Conservation (phyloP, 2,797 vertebrate genomes). For the Corythornis leucogaster region DNA sequence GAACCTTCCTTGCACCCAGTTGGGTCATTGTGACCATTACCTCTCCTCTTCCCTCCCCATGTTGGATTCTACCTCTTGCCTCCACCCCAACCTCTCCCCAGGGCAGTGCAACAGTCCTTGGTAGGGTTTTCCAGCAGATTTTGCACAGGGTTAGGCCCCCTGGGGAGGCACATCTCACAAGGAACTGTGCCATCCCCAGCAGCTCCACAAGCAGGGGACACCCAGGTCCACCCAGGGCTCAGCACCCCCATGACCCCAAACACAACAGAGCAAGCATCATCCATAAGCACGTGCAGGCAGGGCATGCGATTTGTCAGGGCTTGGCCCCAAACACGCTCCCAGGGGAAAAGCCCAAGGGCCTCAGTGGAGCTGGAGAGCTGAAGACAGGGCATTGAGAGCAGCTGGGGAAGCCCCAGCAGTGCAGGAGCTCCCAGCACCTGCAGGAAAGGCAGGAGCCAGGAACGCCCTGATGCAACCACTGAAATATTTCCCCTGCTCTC, state of each 20-base stretch:
- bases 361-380: background rate
- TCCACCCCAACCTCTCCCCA: background rate
- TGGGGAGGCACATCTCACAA: rapidly evolving
- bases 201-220: background rate
- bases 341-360: background rate
- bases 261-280: background rate
- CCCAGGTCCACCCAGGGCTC: background rate
- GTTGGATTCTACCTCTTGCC: background rate
- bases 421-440: background rate
- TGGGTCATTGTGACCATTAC: background rate
- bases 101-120: background rate
- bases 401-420: constrained; percentile 5
- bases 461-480: constrained; percentile 63
- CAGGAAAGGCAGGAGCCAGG: background rate
- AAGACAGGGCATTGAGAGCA: background rate
- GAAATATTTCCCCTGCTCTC: constrained; percentile 55
- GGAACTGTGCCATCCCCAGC: background rate
- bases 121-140: background rate
- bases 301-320: rapidly evolving
- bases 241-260: rapidly evolving
- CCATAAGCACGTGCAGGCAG: rapidly evolving
- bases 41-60: background rate
- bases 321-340: background rate
- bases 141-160: background rate
- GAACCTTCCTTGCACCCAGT: background rate